Conservation (phyloP, 2,797 vertebrate species). For the Passerculus sandwichensis region DNA sequence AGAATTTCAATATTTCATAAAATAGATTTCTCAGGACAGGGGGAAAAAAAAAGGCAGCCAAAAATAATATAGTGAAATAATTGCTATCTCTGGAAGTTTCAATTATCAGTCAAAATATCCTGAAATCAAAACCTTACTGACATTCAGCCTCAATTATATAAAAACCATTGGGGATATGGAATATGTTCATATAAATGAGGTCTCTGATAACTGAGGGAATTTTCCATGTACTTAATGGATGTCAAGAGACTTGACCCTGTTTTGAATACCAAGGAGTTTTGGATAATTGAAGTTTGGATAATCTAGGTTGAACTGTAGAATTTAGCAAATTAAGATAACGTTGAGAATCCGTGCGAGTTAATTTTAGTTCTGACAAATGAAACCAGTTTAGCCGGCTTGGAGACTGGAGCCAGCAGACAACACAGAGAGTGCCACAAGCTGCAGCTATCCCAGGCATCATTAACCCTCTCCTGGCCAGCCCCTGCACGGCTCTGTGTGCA, state of each 20-base stretch:
- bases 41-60: neutral
- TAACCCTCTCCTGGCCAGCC: neutral
- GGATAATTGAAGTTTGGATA: conserved; percentile 67
- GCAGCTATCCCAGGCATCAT: neutral
- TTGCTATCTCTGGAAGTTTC: conserved; percentile 53
- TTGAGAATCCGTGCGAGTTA: conserved; percentile 11
- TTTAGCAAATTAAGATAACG: conserved; percentile 67
- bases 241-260: conserved; percentile 69
- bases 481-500: neutral
- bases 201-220: conserved; percentile 62
- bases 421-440: neutral
- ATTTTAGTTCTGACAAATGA: conserved; percentile 51
- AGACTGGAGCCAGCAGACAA: neutral
- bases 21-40: neutral
- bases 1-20: neutral
- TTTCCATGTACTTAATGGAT: conserved; percentile 61
- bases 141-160: conserved; percentile 61
- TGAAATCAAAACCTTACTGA: conserved; percentile 60
- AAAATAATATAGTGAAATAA: conserved; percentile 23
- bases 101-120: conserved; percentile 64
- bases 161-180: conserved; percentile 40
- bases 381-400: neutral
- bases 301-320: conserved; percentile 63
- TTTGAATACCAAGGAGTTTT: conserved; percentile 58
- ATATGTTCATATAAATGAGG: conserved; percentile 62